Percentiles rank a stretch among this genome's conserved stretches.
These are phyloP conservation scores for Podiceps cristatus DNA, from an alignment of 2,113 vertebrate genomes.

Conservation along the genomic window DNA sequence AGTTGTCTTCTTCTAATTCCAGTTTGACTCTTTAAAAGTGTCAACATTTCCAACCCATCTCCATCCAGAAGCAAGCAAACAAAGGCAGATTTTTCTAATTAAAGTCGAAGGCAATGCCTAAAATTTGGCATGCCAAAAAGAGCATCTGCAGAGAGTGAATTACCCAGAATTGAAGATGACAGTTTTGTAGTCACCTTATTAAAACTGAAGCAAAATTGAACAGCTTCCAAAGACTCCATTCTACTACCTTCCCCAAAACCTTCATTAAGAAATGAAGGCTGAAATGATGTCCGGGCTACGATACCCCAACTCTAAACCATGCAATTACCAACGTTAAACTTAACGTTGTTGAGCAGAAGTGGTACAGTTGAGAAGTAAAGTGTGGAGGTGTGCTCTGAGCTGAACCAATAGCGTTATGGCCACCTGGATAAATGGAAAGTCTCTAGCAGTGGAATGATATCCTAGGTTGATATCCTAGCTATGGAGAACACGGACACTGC, in stretches of 20 bases:
- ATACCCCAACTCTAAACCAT: not conserved
- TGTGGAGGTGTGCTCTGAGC: not conserved
- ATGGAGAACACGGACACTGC: not conserved
- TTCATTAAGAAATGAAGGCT: not conserved
- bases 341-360: not conserved
- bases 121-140: not conserved
- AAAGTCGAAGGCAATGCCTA: not conserved
- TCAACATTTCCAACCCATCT: not conserved
- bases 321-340: not conserved
- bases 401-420: accelerated
- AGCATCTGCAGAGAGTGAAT: not conserved
- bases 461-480: not conserved
- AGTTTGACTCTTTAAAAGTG: not conserved
- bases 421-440: not conserved
- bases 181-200: not conserved
- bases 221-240: not conserved
- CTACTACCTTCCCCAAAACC: not conserved
- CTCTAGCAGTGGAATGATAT: not conserved
- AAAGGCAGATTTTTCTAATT: not conserved
- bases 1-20: not conserved
- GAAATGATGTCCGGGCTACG: not conserved
- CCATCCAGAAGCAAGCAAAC: not conserved
- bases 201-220: not conserved
- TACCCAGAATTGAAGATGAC: not conserved
- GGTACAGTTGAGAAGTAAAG: not conserved